Percentiles rank a stretch among this genome's conserved stretches.
Evolutionary conservation across 2,113 vertebrate species (phyloP).

Genomic region (Brachyhypopomus occidentalis): DNA sequence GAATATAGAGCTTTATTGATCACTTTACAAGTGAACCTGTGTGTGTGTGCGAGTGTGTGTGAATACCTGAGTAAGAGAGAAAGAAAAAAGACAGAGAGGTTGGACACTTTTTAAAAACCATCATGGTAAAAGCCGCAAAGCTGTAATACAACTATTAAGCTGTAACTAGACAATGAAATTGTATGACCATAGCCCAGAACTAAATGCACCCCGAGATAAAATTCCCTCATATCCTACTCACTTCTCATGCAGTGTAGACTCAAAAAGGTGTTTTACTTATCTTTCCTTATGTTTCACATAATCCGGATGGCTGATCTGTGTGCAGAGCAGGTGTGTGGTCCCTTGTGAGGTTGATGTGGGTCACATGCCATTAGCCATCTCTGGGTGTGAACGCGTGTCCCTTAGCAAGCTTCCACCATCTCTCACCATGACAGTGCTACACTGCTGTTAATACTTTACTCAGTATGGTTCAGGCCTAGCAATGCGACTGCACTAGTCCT

Average conservation of each 20-base stretch:
- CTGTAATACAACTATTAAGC: neutral
- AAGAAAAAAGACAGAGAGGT: no score
- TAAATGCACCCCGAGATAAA: neutral
- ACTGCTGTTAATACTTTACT: conserved; percentile 48
- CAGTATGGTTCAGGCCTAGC: conserved; percentile 38
- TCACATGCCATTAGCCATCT: conserved; percentile 14
- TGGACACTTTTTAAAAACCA: no score
- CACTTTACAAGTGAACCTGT: no score
- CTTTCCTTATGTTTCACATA: conserved; percentile 2
- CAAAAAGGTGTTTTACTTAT: neutral
- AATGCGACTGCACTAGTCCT: conserved; percentile 31
- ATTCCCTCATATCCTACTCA: neutral
- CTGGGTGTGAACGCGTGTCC: conserved; percentile 16
- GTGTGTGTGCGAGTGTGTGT: no score
- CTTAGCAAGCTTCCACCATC: conserved; percentile 46
- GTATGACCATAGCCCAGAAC: neutral
- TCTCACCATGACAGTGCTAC: conserved; percentile 47
- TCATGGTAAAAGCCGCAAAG: no score
- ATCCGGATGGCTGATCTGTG: conserved; percentile 7
- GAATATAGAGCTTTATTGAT: no score
- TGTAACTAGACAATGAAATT: neutral
- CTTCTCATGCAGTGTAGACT: neutral
- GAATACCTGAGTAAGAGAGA: no score
- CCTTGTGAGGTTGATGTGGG: conserved; percentile 9
- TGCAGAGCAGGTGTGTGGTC: conserved; percentile 6